These are phyloP conservation scores for Colletes collaris DNA, from an alignment of 2,888 invertebrate species.

Conservation along the genomic window DNA sequence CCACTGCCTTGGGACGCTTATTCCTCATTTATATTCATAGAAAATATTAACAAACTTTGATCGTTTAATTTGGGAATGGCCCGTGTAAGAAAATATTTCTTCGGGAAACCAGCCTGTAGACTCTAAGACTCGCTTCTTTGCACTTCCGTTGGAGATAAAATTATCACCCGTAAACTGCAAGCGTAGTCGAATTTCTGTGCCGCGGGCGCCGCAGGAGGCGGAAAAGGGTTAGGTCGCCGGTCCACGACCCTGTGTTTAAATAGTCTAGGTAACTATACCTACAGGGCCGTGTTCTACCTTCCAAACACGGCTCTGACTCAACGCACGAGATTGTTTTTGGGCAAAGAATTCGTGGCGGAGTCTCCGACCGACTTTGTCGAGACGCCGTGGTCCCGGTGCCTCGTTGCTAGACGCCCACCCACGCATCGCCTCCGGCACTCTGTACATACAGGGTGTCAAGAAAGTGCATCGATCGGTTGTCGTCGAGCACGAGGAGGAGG, in stretches of 20 bases:
- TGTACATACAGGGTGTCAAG: conserved; percentile 57
- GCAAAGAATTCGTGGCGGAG: conserved; percentile 47
- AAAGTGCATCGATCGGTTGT: conserved; percentile 57
- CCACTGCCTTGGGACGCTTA: no score
- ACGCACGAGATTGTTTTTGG: conserved; percentile 62
- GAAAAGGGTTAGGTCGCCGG: conserved; percentile 26
- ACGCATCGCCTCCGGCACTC: conserved; percentile 58
- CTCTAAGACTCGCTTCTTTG: background rate
- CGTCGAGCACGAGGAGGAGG: background rate
- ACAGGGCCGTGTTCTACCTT: conserved; percentile 53
- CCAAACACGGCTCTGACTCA: conserved; percentile 60
- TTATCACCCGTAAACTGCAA: background rate
- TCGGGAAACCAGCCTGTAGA: no score
- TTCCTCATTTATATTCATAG: no score
- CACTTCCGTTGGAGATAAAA: background rate
- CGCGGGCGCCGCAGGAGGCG: background rate
- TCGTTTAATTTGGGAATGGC: no score
- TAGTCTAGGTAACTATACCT: conserved; percentile 43
- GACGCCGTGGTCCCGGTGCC: conserved; percentile 30
- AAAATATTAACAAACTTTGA: no score
- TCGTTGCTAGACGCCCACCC: conserved; percentile 66
- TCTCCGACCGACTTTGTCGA: conserved; percentile 36
- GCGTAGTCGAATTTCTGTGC: background rate
- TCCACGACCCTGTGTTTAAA: conserved; percentile 38
- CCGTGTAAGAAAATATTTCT: no score